These are phyloP conservation scores for Zaprionus lachaisei DNA, from an alignment of 1,140 invertebrate species.

Conservation along the genomic window DNA sequence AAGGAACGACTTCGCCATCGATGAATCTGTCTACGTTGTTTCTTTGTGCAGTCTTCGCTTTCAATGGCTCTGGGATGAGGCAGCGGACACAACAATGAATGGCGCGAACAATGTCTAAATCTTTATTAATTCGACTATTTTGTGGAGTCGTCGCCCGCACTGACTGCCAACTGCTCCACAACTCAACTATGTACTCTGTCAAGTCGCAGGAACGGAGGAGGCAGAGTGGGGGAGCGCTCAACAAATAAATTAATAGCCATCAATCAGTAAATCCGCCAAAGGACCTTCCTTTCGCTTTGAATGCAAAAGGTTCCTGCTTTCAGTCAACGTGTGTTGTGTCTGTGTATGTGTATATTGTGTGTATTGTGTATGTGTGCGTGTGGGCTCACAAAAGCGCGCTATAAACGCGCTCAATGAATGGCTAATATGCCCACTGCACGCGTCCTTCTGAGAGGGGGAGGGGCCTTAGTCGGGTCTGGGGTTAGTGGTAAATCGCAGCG, in stretches of 20 bases:
- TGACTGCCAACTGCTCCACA: background rate
- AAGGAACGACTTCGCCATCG: conserved; percentile 16
- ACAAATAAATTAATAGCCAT: conserved; percentile 83
- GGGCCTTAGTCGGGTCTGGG: background rate
- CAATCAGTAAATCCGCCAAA: conserved; percentile 81
- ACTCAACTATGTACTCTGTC: conserved; percentile 20
- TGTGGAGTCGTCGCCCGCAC: conserved; percentile 40
- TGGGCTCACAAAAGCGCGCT: conserved; percentile 66
- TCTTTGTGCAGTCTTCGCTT: conserved; percentile 26
- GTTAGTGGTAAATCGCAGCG: background rate
- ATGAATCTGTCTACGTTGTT: conserved; percentile 42
- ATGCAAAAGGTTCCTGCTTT: conserved; percentile 63
- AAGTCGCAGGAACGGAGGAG: background rate
- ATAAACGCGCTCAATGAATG: conserved; percentile 78
- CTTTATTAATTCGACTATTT: conserved; percentile 81
- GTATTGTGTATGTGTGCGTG: conserved; percentile 16
- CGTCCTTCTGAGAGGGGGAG: conserved; percentile 4
- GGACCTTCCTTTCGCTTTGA: conserved; percentile 79
- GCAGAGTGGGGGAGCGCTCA: conserved; percentile 48
- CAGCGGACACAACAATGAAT: conserved; percentile 57
- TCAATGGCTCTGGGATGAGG: conserved; percentile 36
- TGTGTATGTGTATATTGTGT: conserved; percentile 18
- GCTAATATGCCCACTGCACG: conserved; percentile 75
- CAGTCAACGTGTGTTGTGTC: conserved; percentile 22
- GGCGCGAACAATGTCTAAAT: conserved; percentile 77